Base-by-base conservation (phyloP, 2,113 vertebrate genomes). In the Vulpes ferrilata region DNA sequence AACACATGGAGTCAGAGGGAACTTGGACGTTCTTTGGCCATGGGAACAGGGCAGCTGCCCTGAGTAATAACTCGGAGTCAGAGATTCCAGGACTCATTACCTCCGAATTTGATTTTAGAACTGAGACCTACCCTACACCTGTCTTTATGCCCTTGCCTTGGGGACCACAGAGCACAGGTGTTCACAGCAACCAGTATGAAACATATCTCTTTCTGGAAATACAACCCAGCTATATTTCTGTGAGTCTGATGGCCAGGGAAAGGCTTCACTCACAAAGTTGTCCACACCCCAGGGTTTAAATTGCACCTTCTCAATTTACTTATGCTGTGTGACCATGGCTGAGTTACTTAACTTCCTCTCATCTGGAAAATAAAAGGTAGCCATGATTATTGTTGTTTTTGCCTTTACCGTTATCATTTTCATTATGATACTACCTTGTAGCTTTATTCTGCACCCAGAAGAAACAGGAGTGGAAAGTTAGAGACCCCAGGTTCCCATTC, bases 381-480 rank as follows among this genome's bases (percentile, higher is more conserved):
- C 48, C 23, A 5, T 2, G 15, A 57, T 20, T n/a, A 13, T 7
- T 51, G 4, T 1, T 48, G 55, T 30, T 38, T 8, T 16, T 51
- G 15, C 23, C 38, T 55, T 93, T 35, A 88, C 48, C 16, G 3
- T 30, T 10, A 22, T 59, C 13, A 11, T 43, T 73, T 35, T 83
- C 73, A 32, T 80, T 64, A 60, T 17, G 8, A 25, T 10, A 6
- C 30, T 15, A 27, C 22, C 53, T 57, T 19, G 30, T 11, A 51
- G 62, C 48, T 43, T 62, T 71, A 51, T 79, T 74, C 38, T 65
- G 30, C 53, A 57, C 74, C 5, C 38, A 35, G 11, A 55, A 78
- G 67, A 59, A 20, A 55, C 13, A 27, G 19, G 16, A 0, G 0
- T 0, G 3, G 60, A 57, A 67, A 60, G 6, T 38, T 20, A 25